phyloP scores from a whole-genome alignment of 2,888 invertebrate genomes.

The Calliscelio sp. region DNA sequence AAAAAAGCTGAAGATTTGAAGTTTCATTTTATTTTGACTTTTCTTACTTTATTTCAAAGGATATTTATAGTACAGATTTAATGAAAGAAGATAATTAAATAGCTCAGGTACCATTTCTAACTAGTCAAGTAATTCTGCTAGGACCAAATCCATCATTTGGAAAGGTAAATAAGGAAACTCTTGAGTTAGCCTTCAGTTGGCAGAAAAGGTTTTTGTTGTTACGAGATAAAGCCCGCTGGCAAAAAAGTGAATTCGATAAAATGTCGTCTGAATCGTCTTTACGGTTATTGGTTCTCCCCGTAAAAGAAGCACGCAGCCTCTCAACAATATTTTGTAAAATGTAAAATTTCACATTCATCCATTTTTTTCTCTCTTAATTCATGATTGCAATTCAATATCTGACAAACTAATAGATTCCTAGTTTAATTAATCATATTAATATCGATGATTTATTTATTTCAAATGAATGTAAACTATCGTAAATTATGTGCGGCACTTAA shows the following conservation, averaged over 20 bases:
- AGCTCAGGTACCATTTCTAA: not conserved
- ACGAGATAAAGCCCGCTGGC: constrained; percentile 50
- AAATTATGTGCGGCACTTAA: not conserved
- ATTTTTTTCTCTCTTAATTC: not conserved
- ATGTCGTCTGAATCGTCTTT: constrained; percentile 44
- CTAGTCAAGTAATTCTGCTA: constrained; percentile 12
- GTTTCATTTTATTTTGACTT: no score
- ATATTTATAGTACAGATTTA: no score
- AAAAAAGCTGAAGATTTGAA: no score
- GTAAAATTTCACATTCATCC: no score
- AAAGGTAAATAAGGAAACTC: constrained; percentile 46
- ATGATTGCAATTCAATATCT: no score
- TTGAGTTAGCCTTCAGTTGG: constrained; percentile 29
- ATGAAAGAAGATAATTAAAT: no score
- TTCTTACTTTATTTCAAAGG: no score
- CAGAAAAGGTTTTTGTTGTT: constrained; percentile 54
- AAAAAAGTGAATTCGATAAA: constrained; percentile 53
- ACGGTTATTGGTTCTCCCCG: constrained; percentile 38
- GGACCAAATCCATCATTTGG: constrained; percentile 36
- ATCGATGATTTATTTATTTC: no score
- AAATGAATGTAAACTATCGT: not conserved
- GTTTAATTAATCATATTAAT: no score
- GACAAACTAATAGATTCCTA: no score
- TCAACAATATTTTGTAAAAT: constrained; percentile 6
- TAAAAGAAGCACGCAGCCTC: not conserved